A percentile compares a stretch with the other conserved stretches of the same genome.
Evolutionary conservation across 2,113 vertebrate genomes (phyloP).

Genomic region (Gobiocypris rarus): DNA sequence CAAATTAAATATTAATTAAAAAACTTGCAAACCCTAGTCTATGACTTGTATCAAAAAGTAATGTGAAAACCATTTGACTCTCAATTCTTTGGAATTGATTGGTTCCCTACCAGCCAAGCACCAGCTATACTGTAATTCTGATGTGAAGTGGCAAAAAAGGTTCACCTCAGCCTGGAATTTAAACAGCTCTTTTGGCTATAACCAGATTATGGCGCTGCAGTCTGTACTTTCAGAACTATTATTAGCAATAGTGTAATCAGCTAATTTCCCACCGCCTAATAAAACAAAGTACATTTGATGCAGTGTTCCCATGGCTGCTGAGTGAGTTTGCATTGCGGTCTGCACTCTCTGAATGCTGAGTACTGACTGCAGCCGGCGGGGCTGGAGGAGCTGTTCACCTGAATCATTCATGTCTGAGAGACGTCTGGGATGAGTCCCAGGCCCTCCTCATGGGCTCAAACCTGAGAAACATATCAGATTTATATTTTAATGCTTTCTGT

Average conservation of each 20-base stretch:
- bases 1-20: no score
- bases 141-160: background rate
- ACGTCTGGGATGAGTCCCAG: background rate
- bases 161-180: background rate
- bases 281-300: background rate
- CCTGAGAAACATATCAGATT: background rate
- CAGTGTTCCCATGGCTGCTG: conserved; percentile 18
- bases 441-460: background rate
- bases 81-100: background rate
- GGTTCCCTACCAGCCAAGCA: background rate
- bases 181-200: background rate
- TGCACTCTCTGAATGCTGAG: background rate
- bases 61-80: no score
- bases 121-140: background rate
- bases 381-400: background rate
- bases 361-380: background rate
- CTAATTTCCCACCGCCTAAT: conserved; percentile 3
- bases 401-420: conserved; percentile 20
- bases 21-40: no score
- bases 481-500: background rate
- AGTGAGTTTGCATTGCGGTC: conserved; percentile 3
- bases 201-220: background rate
- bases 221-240: background rate
- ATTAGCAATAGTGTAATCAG: background rate
- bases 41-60: no score